Evolutionary conservation across 2,113 vertebrate species (phyloP), one percentile per base, ranked within the genome.

Genomic region (Ramphastos sulfuratus): DNA sequence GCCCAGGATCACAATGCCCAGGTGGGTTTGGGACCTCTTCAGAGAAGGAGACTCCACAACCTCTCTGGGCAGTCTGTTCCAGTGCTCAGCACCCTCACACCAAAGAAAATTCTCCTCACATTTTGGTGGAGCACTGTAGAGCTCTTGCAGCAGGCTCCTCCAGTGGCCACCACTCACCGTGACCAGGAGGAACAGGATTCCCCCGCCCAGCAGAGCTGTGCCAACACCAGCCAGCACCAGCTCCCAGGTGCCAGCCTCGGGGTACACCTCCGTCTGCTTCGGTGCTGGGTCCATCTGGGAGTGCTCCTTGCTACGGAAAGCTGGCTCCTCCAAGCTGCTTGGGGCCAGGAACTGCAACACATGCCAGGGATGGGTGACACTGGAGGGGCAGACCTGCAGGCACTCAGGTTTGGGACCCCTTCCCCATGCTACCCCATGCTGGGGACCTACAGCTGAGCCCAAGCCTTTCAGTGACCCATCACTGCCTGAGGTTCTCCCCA

Each of bases 201-300:
- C 99, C 8, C 98, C 98, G 1, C 98, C 99, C 64, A 99, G 95
- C 89, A 99, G 96, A 31, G 98, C 81, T 0, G 98, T 98, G 78
- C 98, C 89, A 0, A 98, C 30, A 1, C 93, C 95, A 31, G 98
- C 94, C 28, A 97, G 94, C 87, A 98, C 33, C 17, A 97, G 93
- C 89, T 99, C 98, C 96, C 98, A 98, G 66, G 91, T 95, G 58
- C 98, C 55, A 4, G 97, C 91, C 15, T 96, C 95, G 0, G 97
- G 98, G 65, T 95, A 82, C 12, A 92, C 33, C 37, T 84, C 97
- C 82, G 50, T 46, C 42, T 61, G 91, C 79, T 94, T 82, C 2
- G 65, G 48, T 1, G 25, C 4, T 1, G 55, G 39, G 21, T 94
- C 81, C 0, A 44, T 9, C 7, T 30, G 82, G 37, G 50, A 4